Evolutionary conservation across 2,888 invertebrate species (phyloP), one percentile per base, ranked within the genome.

Genomic region (Drosophila cognata): DNA sequence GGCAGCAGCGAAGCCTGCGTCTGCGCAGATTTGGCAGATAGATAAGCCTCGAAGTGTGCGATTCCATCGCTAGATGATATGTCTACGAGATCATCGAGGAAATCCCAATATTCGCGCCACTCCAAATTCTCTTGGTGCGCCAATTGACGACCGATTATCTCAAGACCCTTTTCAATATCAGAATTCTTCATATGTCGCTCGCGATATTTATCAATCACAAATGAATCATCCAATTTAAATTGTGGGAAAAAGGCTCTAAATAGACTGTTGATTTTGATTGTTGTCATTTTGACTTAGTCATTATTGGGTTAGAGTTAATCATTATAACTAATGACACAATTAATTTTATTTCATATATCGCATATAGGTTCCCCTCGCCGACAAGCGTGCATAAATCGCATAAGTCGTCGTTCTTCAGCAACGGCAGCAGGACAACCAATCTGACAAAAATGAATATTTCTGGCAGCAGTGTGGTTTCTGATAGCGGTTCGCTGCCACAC

Each of bases 91-190:
- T 95, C 95, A 81, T 96, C 96, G 18, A 99, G 93, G 91, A 99
- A 99, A 8, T 96, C 96, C 99, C 99, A 99, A 93, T 97, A 97
- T 91, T 99, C 99, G 73, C 95, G 96, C 98, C 98, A 99, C 13
- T 95, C 95, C 0, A 97, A 94, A 62, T 96, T 94, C 92, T 95
- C 94, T 92, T 96, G 94, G 75, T 95, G 95, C 0, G 97, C 97
- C 75, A 93, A 63, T 62, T 92, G 96, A 94, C 96, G 95, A 74
- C 97, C 98, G 50, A 97, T 95, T 82, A 96, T 93, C 93, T 99
- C 98, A n/a, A 98, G 94, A 0, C 98, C 98, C 91, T 98, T 98
- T 68, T 96, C 96, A 36, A 95, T 94, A 91, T 98, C 98, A 59
- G 95, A 94, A 13, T 97, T 94, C 51, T 96, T 92, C 78, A 95